These are phyloP conservation scores for Steinernema scapterisci DNA, from an alignment of 2,888 invertebrate genomes.

Conservation along the genomic window DNA sequence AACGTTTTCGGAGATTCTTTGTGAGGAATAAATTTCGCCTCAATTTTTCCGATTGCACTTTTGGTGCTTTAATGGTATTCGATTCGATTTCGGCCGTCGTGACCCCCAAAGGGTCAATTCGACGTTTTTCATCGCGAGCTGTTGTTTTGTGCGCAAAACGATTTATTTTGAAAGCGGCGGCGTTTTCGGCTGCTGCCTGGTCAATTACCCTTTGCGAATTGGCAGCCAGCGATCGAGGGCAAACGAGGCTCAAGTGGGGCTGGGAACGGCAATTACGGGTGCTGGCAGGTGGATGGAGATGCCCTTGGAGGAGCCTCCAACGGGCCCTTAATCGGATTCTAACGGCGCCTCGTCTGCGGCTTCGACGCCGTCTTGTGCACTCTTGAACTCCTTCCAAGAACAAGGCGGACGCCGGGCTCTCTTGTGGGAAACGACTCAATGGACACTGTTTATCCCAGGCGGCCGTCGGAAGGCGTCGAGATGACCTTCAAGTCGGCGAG, in stretches of 20 bases:
- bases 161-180: neutral
- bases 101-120: no score
- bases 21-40: no score
- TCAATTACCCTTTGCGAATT: conserved; percentile 9
- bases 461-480: neutral
- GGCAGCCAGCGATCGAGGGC: neutral
- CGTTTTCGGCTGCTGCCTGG: no score
- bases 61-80: no score
- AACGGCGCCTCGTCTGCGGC: neutral
- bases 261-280: conserved; percentile 2
- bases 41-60: no score
- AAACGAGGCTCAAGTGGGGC: neutral
- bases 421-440: neutral
- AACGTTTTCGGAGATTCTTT: no score
- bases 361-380: neutral
- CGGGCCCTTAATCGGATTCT: neutral
- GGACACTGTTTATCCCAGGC: neutral
- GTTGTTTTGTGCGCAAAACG: neutral
- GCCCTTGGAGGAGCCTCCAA: neutral
- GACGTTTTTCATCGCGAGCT: no score
- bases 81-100: no score
- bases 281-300: neutral
- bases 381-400: neutral
- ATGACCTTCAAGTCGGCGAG: neutral
- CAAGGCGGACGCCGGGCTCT: neutral